Percentiles rank a stretch among this genome's conserved stretches.
Conservation (phyloP, 2,888 invertebrate genomes). For the Bombylius discolor region DNA sequence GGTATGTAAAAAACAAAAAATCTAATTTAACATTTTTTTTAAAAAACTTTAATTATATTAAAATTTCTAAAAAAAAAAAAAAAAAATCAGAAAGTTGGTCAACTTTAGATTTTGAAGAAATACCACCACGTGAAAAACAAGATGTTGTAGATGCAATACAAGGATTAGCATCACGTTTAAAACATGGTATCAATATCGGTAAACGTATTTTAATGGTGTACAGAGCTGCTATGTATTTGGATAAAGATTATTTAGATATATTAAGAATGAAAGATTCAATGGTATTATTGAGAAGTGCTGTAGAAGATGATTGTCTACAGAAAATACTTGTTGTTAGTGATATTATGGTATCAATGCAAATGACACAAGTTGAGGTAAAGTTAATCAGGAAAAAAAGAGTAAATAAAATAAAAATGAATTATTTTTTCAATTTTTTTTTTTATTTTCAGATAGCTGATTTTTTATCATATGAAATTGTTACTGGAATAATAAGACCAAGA, state of each 20-base stretch:
- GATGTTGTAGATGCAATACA: constrained; percentile 36
- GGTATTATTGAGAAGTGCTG: constrained; percentile 40
- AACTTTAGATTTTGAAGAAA: constrained; percentile 32
- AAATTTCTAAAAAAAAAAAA: too few species aligned
- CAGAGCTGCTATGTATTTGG: constrained; percentile 43
- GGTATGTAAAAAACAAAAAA: too few species aligned
- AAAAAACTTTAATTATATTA: neutral
- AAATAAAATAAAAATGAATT: neutral
- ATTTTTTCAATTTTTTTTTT: neutral
- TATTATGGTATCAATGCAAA: constrained; percentile 43
- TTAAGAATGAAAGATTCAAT: constrained; percentile 40
- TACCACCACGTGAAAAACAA: constrained; percentile 31
- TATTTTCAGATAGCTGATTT: constrained; percentile 40
- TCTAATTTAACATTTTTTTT: neutral
- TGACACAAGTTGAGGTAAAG: constrained; percentile 38
- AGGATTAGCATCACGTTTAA: constrained; percentile 39
- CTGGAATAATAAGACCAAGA: constrained; percentile 36
- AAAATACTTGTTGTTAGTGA: constrained; percentile 48
- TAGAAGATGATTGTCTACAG: constrained; percentile 41
- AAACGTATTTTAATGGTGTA: constrained; percentile 43
- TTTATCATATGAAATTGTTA: constrained; percentile 44
- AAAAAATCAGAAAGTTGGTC: constrained; percentile 27
- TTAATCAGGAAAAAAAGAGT: neutral
- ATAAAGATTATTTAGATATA: constrained; percentile 43
- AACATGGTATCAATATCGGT: constrained; percentile 41